These are phyloP conservation scores for Synergus japonicus DNA, from an alignment of 2,888 invertebrate species.

Conservation along the genomic window DNA sequence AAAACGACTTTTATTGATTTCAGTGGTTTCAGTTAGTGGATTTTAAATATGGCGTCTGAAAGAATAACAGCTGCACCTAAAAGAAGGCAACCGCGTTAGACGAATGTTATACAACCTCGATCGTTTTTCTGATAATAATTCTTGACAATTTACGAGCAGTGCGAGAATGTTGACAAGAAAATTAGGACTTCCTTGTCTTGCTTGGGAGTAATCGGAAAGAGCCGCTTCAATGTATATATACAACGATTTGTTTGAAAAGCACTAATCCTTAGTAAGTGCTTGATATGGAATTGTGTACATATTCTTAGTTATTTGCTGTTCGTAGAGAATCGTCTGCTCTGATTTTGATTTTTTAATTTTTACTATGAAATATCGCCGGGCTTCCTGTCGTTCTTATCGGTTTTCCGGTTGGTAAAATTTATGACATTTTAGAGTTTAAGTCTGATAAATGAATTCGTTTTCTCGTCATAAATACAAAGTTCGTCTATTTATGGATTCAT, in stretches of 20 bases:
- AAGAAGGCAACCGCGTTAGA: not conserved
- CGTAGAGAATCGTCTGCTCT: not conserved
- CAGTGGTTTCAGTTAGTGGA: not conserved
- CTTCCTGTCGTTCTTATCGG: not conserved
- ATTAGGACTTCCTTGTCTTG: not conserved
- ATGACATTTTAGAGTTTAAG: not conserved
- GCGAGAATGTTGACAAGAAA: not conserved
- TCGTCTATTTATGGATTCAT: not conserved
- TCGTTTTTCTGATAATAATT: not conserved
- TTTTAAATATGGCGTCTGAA: conserved; percentile 22
- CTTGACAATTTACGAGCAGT: not conserved
- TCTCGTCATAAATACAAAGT: not conserved
- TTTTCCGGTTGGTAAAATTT: conserved; percentile 5
- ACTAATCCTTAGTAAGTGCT: conserved; percentile 14
- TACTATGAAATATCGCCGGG: not conserved
- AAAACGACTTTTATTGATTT: not conserved
- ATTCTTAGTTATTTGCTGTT: not conserved
- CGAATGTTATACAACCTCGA: not conserved
- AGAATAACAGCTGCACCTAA: conserved; percentile 5
- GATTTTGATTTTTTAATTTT: not conserved
- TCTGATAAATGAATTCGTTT: no score
- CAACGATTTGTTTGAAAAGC: not conserved
- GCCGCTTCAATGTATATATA: not conserved
- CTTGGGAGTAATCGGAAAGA: not conserved
- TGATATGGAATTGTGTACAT: not conserved